These are phyloP conservation scores for Porphyrio hochstetteri DNA, from an alignment of 2,113 vertebrate genomes.

Conservation along the genomic window DNA sequence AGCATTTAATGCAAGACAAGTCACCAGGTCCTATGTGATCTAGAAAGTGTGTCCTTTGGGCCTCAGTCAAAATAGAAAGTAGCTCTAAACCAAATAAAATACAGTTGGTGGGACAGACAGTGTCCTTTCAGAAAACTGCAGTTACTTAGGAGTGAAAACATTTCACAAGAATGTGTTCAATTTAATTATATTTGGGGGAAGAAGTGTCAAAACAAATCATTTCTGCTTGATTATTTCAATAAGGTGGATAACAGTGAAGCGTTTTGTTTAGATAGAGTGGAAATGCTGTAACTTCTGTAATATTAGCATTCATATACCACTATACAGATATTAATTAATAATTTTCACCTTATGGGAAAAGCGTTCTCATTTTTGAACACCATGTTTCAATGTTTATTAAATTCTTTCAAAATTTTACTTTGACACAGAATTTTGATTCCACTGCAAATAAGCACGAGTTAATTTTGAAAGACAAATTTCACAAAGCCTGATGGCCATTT, in stretches of 20 bases:
- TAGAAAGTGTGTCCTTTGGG: not conserved
- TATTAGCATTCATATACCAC: not conserved
- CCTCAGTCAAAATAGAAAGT: not conserved
- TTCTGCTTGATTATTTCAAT: not conserved
- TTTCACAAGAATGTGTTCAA: not conserved
- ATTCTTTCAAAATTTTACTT: not conserved
- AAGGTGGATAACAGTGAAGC: not conserved
- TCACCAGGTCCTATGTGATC: not conserved
- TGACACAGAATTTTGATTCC: not conserved
- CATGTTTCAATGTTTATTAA: not conserved
- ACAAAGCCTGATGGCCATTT: not conserved
- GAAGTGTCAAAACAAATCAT: not conserved
- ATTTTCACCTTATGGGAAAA: not conserved
- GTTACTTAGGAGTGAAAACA: not conserved
- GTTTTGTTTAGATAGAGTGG: not conserved
- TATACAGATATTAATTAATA: not conserved
- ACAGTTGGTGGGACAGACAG: not conserved
- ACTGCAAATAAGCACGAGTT: not conserved
- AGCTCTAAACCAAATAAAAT: not conserved
- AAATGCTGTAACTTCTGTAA: not conserved
- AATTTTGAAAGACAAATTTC: not conserved
- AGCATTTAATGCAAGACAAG: not conserved
- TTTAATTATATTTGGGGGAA: not conserved
- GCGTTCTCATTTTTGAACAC: not conserved
- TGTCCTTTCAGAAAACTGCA: not conserved